Conservation (phyloP, 2,888 invertebrate genomes). For the Hermaeophaga mercurialis region DNA sequence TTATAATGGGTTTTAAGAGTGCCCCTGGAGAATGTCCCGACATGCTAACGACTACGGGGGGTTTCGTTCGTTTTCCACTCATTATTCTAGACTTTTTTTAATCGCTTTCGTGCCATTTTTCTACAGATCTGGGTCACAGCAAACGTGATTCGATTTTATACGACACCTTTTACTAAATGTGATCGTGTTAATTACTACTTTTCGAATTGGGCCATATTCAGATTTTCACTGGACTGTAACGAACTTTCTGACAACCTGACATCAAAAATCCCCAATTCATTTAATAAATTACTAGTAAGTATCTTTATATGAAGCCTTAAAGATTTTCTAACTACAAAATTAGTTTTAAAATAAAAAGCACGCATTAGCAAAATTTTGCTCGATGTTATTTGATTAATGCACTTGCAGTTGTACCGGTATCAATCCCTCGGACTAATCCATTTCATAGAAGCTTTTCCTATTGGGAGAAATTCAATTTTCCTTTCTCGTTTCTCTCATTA, state of each 20-base stretch:
- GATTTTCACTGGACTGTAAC: constrained; percentile 3
- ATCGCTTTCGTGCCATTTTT: constrained; percentile 25
- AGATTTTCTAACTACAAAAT: background rate
- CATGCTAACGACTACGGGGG: constrained; percentile 21
- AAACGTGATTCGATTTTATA: constrained; percentile 26
- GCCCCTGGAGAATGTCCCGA: constrained; percentile 19
- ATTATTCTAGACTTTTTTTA: constrained; percentile 19
- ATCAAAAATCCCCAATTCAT: no score
- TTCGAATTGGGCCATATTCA: constrained; percentile 16
- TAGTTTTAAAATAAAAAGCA: no score
- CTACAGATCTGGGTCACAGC: constrained; percentile 24
- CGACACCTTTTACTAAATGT: constrained; percentile 19
- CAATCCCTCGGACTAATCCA: constrained; percentile 1
- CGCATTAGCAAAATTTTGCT: no score
- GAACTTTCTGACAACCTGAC: no score
- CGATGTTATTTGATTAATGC: background rate
- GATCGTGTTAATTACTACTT: constrained; percentile 16
- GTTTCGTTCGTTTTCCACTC: constrained; percentile 18
- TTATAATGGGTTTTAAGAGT: constrained; percentile 17
- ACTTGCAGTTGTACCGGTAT: constrained; percentile 1
- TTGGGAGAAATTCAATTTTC: constrained; percentile 18
- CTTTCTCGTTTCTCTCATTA: constrained; percentile 13
- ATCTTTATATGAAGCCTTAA: no score
- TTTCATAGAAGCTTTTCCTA: background rate
- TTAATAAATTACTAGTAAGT: no score